These are phyloP conservation scores for Osedax frankpressi DNA, from an alignment of 2,888 invertebrate genomes.

Conservation along the genomic window DNA sequence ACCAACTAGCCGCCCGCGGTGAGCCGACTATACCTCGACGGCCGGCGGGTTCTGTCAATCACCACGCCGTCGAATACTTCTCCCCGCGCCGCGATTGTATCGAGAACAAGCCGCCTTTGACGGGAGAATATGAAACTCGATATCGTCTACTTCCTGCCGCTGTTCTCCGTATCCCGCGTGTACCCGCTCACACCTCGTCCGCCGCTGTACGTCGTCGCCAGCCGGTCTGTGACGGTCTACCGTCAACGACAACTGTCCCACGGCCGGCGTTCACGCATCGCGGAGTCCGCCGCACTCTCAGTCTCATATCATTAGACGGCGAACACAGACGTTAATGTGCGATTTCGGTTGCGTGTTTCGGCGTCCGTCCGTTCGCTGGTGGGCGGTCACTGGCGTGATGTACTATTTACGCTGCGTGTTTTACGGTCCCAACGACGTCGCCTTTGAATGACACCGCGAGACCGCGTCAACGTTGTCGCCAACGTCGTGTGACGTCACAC, in stretches of 20 bases:
- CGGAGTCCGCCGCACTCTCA: not conserved
- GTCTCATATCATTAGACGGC: conserved; percentile 6
- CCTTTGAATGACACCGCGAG: no score
- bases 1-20: not conserved
- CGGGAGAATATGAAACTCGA: conserved; percentile 7
- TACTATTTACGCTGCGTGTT: conserved; percentile 1
- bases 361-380: not conserved
- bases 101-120: conserved; percentile 10
- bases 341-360: conserved; percentile 7
- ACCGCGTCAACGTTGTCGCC: no score
- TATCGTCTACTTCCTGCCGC: conserved; percentile 1
- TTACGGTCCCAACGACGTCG: not conserved
- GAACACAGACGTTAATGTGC: no score
- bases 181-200: conserved; percentile 5
- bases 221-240: not conserved
- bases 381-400: conserved; percentile 2
- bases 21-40: not conserved
- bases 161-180: not conserved
- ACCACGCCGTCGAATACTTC: not conserved
- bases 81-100: not conserved
- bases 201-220: not conserved
- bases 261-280: not conserved
- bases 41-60: conserved; percentile 6
- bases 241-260: not conserved
- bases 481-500: conserved; percentile 5